Evolutionary conservation across 2,113 vertebrate species (phyloP), one percentile per base, ranked within the genome.

Genomic region (Sitta europaea): DNA sequence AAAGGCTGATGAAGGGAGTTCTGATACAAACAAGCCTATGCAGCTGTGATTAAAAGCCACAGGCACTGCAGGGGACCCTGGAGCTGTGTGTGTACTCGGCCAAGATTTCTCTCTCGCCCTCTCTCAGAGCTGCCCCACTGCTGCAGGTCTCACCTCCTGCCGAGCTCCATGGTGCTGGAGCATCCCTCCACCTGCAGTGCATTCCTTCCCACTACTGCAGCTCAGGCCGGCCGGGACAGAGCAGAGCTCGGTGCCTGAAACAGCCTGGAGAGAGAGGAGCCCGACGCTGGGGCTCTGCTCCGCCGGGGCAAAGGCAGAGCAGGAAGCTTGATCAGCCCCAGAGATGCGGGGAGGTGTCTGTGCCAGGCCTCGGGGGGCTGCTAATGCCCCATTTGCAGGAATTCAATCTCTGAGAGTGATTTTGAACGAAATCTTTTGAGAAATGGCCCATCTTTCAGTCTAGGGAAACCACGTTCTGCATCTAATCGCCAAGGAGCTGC

Each of bases 401-500:
- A 77, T 18, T 20, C 18, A 78, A 63, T 9, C 48, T 66, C 68
- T 61, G 27, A 79, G 77, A 85, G 53, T 71, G 29, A 80, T 73
- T 91, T 85, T 58, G 28, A 43, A 65, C 55, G 38, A 79, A 66
- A 35, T 48, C 65, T 91, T 88, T 54, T 71, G 62, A 95, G 73
- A 92, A 65, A 72, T 50, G 14, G 27, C 55, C 83, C 68, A 16
- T 73, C 75, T 82, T 82, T 75, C 70, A 42, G 25, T 62, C 51
- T 45, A 57, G n/a, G 17, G 23, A 88, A 92, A 63, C 18, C 19
- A 27, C 8, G 50, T 50, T 59, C 94, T 97, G 97, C 97, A 98
- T 98, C 97, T 98, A 97, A 99, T 97, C 96, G 98, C 94, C 98
- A 98, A 47, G 97, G 94, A 97, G 95, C 94, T 97, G 98, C 98